phyloP scores from a whole-genome alignment of 1,140 invertebrate genomes.

The Aleiodes sp. region DNA sequence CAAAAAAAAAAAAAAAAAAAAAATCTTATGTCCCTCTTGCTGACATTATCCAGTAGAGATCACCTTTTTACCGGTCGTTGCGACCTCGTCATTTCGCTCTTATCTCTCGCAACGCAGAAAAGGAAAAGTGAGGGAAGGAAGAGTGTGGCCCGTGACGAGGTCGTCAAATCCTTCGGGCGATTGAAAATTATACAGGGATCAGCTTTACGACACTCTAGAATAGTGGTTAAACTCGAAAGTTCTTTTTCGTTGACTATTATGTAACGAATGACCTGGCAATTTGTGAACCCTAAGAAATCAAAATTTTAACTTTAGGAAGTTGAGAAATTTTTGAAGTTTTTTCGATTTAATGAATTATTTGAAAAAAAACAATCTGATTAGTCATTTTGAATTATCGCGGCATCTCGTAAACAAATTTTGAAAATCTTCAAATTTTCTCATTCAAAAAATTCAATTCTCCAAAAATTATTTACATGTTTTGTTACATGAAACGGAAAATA shows the following conservation, averaged over 20 bases:
- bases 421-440: no score
- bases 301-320: no score
- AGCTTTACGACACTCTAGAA: constrained; percentile 58
- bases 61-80: constrained; percentile 67
- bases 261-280: background rate
- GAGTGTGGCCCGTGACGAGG: constrained; percentile 56
- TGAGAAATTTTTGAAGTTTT: no score
- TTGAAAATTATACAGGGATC: constrained; percentile 69
- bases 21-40: constrained; percentile 38
- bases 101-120: constrained; percentile 59
- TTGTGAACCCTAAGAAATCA: no score
- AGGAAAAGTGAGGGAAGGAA: constrained; percentile 36
- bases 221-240: constrained; percentile 40
- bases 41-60: constrained; percentile 59
- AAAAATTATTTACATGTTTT: no score
- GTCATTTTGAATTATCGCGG: no score
- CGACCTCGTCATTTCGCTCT: constrained; percentile 65
- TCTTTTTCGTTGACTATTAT: background rate
- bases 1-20: no score
- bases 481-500: no score
- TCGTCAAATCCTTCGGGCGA: constrained; percentile 64
- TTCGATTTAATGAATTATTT: no score
- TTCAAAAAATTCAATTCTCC: no score
- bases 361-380: no score
- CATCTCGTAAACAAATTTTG: no score